Conservation (phyloP, 2,888 invertebrate species). For the Eudemis profundana region DNA sequence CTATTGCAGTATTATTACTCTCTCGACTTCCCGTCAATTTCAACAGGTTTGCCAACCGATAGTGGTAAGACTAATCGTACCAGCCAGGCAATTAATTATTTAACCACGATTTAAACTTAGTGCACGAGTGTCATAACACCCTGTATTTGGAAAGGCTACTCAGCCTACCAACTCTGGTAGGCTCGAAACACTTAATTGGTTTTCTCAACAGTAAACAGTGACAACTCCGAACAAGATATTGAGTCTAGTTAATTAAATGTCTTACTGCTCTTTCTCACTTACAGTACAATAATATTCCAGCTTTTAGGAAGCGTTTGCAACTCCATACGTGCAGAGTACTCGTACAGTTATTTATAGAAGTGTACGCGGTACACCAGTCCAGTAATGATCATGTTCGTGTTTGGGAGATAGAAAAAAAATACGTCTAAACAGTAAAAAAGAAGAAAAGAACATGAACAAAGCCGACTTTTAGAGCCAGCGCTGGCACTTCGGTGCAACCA, state of each 20-base stretch:
- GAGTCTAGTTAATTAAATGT: neutral
- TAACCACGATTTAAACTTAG: conserved; percentile 10
- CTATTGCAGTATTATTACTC: conserved; percentile 49
- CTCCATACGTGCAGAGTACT: too few relatives aligned
- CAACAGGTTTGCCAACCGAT: conserved; percentile 44
- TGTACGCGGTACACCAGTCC: too few relatives aligned
- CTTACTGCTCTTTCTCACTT: neutral
- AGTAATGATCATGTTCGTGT: too few relatives aligned
- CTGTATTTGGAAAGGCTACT: conserved; percentile 10
- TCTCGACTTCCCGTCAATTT: conserved; percentile 54
- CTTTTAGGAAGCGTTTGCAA: too few relatives aligned
- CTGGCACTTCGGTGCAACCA: too few relatives aligned
- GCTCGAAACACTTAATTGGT: conserved; percentile 6
- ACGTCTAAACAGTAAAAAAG: too few relatives aligned
- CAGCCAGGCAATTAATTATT: conserved; percentile 23
- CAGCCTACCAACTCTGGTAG: too few relatives aligned
- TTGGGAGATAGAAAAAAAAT: too few relatives aligned
- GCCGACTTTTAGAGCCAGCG: too few relatives aligned
- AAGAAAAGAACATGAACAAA: too few relatives aligned
- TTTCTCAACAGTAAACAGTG: neutral
- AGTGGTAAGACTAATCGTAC: conserved; percentile 17
- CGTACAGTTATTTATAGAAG: too few relatives aligned
- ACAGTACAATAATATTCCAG: too few relatives aligned
- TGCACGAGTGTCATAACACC: conserved; percentile 22
- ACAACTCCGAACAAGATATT: neutral